Evolutionary conservation across 2,797 vertebrate genomes (phyloP).

Genomic region (Cichlasoma orientale): DNA sequence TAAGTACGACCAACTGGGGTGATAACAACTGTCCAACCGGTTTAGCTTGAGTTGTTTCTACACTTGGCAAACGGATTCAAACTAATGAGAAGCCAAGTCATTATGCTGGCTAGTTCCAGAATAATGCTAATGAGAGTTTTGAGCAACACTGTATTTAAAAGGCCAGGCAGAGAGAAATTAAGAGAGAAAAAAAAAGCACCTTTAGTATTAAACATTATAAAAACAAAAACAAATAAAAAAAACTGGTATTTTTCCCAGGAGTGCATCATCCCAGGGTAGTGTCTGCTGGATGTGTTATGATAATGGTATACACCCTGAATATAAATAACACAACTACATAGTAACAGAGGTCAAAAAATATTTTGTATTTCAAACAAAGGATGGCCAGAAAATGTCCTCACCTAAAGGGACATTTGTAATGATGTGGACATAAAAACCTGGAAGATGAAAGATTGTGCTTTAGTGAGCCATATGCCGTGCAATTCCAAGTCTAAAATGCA

Average conservation of each 20-base stretch:
- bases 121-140: conserved; percentile 48
- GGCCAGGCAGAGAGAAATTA: not conserved
- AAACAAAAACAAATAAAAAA: not conserved
- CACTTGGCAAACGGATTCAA: conserved; percentile 33
- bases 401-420: conserved; percentile 10
- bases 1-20: conserved; percentile 8
- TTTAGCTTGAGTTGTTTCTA: conserved; percentile 42
- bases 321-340: conserved; percentile 46
- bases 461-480: conserved; percentile 16
- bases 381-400: conserved; percentile 23
- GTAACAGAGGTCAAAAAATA: conserved; percentile 44
- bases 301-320: conserved; percentile 47
- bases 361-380: conserved; percentile 23
- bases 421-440: conserved; percentile 21
- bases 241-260: not conserved
- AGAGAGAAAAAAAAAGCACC: conserved; percentile 9
- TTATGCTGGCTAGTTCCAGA: conserved; percentile 40
- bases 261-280: conserved; percentile 45
- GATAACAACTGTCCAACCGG: conserved; percentile 19
- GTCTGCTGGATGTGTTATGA: conserved; percentile 47
- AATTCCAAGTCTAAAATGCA: not conserved
- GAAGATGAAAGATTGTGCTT: conserved; percentile 9
- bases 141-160: conserved; percentile 7
- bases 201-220: conserved; percentile 1
- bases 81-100: conserved; percentile 58